Evolutionary conservation across 2,113 vertebrate genomes (phyloP), one percentile per base, ranked within the genome.

Genomic region (Sitta europaea): DNA sequence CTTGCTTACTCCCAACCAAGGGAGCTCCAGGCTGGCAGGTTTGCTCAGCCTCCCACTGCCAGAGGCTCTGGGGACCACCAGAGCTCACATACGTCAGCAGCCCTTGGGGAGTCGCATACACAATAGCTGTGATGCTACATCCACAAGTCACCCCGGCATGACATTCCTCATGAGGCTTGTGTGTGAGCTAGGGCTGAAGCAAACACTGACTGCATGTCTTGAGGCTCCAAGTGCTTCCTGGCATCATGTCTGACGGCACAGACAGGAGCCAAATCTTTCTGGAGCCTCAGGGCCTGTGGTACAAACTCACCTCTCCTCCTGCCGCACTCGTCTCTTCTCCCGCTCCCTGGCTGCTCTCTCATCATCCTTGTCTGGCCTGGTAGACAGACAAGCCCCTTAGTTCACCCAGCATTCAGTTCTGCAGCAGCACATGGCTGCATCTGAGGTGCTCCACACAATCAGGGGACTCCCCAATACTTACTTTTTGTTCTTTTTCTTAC

Each of bases 281-380:
- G 68, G 51, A 78, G 90, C 68, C 67, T 24, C 36, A 16, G 47
- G 57, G 54, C 11, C 54, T 24, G 48, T 11, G 10, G 29, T 53
- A 40, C 86, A 71, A 76, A 43, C 97, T 97, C 89, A 99, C 99
- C 99, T 98, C 79, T 99, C 98, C 31, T 99, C 99, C 94, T 99
- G 99, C 77, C 98, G 98, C 38, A 97, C 94, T 66, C 97, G 97
- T 47, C 96, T 96, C 90, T 98, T 99, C 42, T 98, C 98, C 11
- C 90, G 93, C 63, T 99, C 98, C 45, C 97, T 97, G 55, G 98
- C 95, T 24, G 97, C 98, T 86, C 97, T 98, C 94, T 98, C 98
- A 0, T 99, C 98, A 4, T 97, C 97, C 35, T 97, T 97, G 81
- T 98, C 98, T 1, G 96, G 95, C 90, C 97, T 97, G 79, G 22